Base-by-base conservation (phyloP, 2,113 vertebrate genomes). In the Gambusia affinis region DNA sequence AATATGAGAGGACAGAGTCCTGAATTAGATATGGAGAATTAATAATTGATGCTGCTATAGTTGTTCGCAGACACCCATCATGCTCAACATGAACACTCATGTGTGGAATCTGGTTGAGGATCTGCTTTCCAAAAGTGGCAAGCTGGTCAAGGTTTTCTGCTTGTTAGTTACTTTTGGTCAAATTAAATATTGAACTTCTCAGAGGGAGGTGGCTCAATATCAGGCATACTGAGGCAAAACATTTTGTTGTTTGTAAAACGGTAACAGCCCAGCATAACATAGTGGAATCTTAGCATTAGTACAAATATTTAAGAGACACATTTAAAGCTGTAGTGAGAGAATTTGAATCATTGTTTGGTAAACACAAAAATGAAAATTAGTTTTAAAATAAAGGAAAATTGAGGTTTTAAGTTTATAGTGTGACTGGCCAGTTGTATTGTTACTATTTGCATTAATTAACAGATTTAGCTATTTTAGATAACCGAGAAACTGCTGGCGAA, bases 11-110 rank as follows among this genome's bases (percentile, higher is more conserved):
- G 77, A 76, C 61, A 68, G 71, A 75, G 81, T 88, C 69, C 71
- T 83, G 77, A 89, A 88, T 91, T 89, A 89, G 85, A 87, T 57
- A 85, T 87, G 57, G 82, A 80, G 42, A 86, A 85, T 88, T 75
- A 89, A 92, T 92, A 82, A 88, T 92, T 85, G 14, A 92, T 87
- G 64, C 39, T 0, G 2, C 72, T 60, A 74, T 67, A 78, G 65
- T 83, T 29, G 12, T 80, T 79, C 67, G 60, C 44, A 82, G 67
- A 71, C 81, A 79, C 82, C 64, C 54, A 62, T 30, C 64, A 62
- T 30, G 47, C 37, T 17, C 42, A 61, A 64, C 35, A 76, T 47
- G 62, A 65, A 51, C 33, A 60, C 60, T 35, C 72, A 62, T 66
- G 72, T 35, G 60, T 8, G 0, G 19, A 42, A 63, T 67, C 57